These are phyloP conservation scores for Menidia beryllina DNA, from an alignment of 2,113 vertebrate species.

Conservation along the genomic window DNA sequence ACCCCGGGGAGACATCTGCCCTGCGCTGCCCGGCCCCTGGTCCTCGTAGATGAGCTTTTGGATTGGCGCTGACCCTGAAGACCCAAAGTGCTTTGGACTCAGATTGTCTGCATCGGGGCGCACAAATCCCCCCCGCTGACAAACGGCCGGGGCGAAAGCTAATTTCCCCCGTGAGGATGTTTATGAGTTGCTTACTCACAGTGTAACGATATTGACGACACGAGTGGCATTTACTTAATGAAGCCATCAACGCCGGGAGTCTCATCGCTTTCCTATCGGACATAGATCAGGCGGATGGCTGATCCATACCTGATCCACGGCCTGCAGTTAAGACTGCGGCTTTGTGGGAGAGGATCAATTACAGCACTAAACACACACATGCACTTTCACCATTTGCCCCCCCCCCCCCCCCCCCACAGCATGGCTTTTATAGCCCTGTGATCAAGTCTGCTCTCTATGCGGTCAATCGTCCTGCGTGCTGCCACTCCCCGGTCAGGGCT, in stretches of 20 bases:
- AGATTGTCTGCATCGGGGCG: conserved; percentile 4
- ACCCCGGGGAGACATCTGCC: conserved; percentile 29
- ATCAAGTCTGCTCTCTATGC: conserved; percentile 22
- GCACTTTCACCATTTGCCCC: background rate
- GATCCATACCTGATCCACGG: conserved; percentile 53
- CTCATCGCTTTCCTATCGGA: conserved; percentile 64
- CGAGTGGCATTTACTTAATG: conserved; percentile 74
- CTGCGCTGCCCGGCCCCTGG: background rate
- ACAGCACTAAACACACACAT: conserved; percentile 6
- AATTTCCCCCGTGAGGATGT: conserved; percentile 64
- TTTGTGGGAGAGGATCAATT: conserved; percentile 56
- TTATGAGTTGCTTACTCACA: conserved; percentile 66
- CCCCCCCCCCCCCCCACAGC: background rate
- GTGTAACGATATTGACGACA: conserved; percentile 66
- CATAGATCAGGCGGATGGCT: conserved; percentile 57
- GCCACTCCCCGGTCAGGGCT: background rate
- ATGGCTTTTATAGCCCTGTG: conserved; percentile 45
- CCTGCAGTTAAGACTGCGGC: conserved; percentile 46
- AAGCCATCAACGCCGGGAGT: conserved; percentile 62
- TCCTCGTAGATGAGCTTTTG: conserved; percentile 51
- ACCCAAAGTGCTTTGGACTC: conserved; percentile 10
- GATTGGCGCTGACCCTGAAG: conserved; percentile 53
- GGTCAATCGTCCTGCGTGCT: conserved; percentile 19
- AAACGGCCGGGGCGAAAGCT: conserved; percentile 38
- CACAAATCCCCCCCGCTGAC: conserved; percentile 39